These are phyloP conservation scores for Oryctolagus cuniculus DNA, from an alignment of 2,113 vertebrate genomes.

Conservation along the genomic window mOryCun1.1 NC_091433.1:39826501-39827000, in stretches of 20 bases:
- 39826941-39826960: background rate
- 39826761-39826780: background rate
- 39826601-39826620: background rate
- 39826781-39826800: background rate
- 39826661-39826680: background rate
- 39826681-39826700: background rate
- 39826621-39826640: background rate
- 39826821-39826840: background rate
- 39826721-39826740: background rate
- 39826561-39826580: background rate
- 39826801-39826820: background rate
- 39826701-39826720: background rate
- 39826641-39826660: background rate
- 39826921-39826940: slow-evolving; percentile 17
- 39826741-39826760: background rate
- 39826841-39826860: background rate
- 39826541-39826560: background rate
- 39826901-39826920: background rate
- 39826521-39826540: background rate
- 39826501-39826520: background rate
- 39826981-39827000: background rate
- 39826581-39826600: background rate
- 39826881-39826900: background rate
- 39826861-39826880: background rate
- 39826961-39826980: background rate